phyloP scores from a whole-genome alignment of 2,113 vertebrate genomes.

The Saccopteryx leptura region DNA sequence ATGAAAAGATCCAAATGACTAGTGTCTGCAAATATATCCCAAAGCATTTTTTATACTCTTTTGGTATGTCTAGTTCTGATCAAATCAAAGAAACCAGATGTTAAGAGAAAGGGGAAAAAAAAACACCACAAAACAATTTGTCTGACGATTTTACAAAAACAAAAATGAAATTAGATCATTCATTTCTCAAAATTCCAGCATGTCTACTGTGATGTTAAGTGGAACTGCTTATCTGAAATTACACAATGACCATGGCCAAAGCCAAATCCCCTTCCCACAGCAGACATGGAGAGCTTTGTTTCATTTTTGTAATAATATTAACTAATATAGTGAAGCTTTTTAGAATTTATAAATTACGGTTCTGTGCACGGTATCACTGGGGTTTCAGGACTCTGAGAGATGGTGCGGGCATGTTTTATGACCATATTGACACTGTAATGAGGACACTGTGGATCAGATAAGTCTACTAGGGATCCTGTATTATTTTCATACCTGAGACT shows the following conservation, averaged over 20 bases:
- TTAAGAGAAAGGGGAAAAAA: slow-evolving; percentile 23
- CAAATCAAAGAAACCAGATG: slow-evolving; percentile 79
- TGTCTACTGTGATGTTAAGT: slow-evolving; percentile 76
- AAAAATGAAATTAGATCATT: slow-evolving; percentile 83
- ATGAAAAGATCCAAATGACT: slow-evolving; percentile 78
- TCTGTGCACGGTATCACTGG: neutral
- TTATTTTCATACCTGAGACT: slow-evolving; percentile 22
- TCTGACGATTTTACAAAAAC: slow-evolving; percentile 82
- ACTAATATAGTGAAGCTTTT: slow-evolving; percentile 71
- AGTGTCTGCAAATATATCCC: slow-evolving; percentile 81
- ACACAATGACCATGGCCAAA: slow-evolving; percentile 31
- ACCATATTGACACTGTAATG: slow-evolving; percentile 26
- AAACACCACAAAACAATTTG: slow-evolving; percentile 72
- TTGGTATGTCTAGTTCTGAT: slow-evolving; percentile 82
- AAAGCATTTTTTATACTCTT: slow-evolving; percentile 76
- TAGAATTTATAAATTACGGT: slow-evolving; percentile 46
- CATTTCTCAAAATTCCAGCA: slow-evolving; percentile 78
- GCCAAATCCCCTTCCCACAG: slow-evolving; percentile 67
- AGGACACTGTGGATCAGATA: slow-evolving; percentile 46
- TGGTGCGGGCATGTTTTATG: neutral
- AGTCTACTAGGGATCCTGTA: neutral
- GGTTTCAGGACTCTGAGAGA: slow-evolving; percentile 25
- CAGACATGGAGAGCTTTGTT: slow-evolving; percentile 45
- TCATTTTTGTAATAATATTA: slow-evolving; percentile 65
- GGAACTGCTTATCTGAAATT: slow-evolving; percentile 80